These are phyloP conservation scores for Sturnus vulgaris DNA, from an alignment of 2,113 vertebrate genomes.

Conservation along the genomic window DNA sequence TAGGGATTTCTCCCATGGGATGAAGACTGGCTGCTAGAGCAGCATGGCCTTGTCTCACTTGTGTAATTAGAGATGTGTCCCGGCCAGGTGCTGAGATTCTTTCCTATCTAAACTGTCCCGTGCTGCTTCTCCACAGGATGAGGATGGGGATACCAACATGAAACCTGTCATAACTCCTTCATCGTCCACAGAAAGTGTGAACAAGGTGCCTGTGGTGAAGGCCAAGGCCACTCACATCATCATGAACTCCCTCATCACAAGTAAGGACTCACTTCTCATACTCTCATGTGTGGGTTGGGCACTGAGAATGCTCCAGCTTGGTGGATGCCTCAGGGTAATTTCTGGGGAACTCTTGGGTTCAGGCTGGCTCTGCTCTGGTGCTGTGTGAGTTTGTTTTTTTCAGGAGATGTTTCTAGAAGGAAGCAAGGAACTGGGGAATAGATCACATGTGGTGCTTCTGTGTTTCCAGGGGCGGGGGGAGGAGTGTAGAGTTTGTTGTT, in stretches of 20 bases:
- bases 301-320: background rate
- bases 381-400: background rate
- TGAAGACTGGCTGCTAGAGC: background rate
- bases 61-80: background rate
- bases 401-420: background rate
- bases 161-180: slow-evolving; percentile 44
- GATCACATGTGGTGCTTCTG: background rate
- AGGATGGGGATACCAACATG: slow-evolving; percentile 69
- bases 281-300: background rate
- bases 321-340: background rate
- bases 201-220: slow-evolving; percentile 85
- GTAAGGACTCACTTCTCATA: slow-evolving; percentile 75
- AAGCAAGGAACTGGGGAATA: background rate
- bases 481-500: background rate
- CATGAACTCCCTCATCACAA: slow-evolving; percentile 90
- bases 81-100: background rate
- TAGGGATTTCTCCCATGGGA: background rate
- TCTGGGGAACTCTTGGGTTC: background rate
- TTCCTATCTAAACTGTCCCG: background rate
- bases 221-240: slow-evolving; percentile 89
- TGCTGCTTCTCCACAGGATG: slow-evolving; percentile 73
- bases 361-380: background rate
- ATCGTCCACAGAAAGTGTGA: slow-evolving; percentile 36
- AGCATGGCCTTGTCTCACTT: background rate
- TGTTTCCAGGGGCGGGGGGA: background rate